A percentile compares a stretch with the other conserved stretches of the same genome.
phyloP scores from a whole-genome alignment of 2,113 vertebrate genomes.

The Cebidichthys violaceus region DNA sequence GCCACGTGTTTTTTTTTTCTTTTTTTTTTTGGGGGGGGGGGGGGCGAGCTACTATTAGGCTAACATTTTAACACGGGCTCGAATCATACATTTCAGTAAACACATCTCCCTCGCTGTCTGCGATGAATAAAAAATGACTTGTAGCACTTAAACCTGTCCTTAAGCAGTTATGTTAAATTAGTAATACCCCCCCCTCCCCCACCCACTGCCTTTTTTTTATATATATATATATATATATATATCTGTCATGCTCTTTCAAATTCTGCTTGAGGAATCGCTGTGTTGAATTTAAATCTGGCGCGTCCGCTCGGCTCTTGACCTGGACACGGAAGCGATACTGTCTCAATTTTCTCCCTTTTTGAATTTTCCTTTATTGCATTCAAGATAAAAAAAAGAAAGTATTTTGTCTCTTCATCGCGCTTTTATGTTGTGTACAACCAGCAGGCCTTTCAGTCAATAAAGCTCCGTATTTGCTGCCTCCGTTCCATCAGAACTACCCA shows the following conservation, averaged over 20 bases:
- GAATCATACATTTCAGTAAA: constrained; percentile 33
- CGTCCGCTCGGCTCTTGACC: constrained; percentile 19
- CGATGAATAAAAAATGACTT: constrained; percentile 52
- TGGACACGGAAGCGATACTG: neutral
- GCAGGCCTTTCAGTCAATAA: neutral
- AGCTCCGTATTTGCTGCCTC: neutral
- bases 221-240: constrained; percentile 47
- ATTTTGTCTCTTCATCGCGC: neutral
- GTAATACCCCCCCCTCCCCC: neutral
- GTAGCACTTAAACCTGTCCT: constrained; percentile 54
- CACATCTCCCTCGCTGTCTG: constrained; percentile 19
- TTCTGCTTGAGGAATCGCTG: constrained; percentile 27
- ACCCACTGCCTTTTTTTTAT: constrained; percentile 1
- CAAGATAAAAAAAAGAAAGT: neutral
- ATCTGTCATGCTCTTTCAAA: constrained; percentile 10
- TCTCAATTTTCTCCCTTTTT: no score
- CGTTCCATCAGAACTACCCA: neutral
- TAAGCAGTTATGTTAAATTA: constrained; percentile 55
- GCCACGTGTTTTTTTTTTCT: neutral
- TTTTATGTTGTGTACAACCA: neutral
- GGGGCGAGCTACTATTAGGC: neutral
- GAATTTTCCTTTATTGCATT: neutral
- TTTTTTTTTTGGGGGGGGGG: no score
- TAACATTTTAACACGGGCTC: constrained; percentile 10
- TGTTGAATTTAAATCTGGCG: neutral